Evolutionary conservation across 2,888 invertebrate genomes (phyloP), one percentile per base, ranked within the genome.

Genomic region (Drepana falcataria): DNA sequence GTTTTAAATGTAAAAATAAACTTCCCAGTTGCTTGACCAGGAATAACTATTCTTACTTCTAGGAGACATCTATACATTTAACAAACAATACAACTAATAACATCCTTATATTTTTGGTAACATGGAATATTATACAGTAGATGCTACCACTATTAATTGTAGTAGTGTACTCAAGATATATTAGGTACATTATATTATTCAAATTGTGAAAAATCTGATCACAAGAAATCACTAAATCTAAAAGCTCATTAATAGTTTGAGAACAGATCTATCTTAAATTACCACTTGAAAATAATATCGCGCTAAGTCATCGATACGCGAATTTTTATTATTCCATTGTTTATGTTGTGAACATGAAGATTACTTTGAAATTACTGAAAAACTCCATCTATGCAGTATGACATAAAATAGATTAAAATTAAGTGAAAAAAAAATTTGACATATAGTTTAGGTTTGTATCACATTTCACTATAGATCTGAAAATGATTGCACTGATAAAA

Each of bases 1-100:
- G 75, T 79, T 82, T 83, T 78, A 77, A 76, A 80, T 88, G 88
- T 85, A 89, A 91, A 91, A 91, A 91, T 90, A 90, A 90, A 87
- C 73, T 86, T 86, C 87, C 87, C 77, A 79, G 83, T 69, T 68
- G 58, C 63, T 73, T 60, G 58, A 76, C 83, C 63, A 72, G 83
- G 87, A 87, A 87, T 87, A 88, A 86, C 85, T 87, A 87, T 88
- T 76, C 87, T 90, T 88, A 87, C 60, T 60, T 64, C 83, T 85
- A 84, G 65, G 77, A 80, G 79, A 77, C 78, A 70, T 83, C 81
- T 87, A 84, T 81, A 83, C 75, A 83, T 81, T 21, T 81, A 86
- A 85, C 85, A 79, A 84, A 81, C 76, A 82, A 79, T 81, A 81
- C 71, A 78, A 76, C 78, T 80, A 81, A 78, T 81, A 85, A 84